Conservation (phyloP, 2,113 vertebrate genomes). For the Hyla sarda region DNA sequence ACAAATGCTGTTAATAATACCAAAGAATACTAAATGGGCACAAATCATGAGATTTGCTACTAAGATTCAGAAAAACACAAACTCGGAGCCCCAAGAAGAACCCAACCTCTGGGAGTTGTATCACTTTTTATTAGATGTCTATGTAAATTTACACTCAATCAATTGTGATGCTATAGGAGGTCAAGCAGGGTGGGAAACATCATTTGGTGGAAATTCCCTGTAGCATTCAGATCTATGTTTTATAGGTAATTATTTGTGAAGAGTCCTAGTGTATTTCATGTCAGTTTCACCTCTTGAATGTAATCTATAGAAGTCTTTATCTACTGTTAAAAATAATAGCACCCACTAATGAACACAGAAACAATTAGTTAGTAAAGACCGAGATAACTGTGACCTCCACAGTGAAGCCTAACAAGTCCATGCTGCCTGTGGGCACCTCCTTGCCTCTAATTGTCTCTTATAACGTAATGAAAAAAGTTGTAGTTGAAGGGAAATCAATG, state of each 20-base stretch:
- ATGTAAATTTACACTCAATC: not conserved
- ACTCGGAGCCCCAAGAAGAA: no score
- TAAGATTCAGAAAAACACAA: no score
- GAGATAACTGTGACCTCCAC: constrained; percentile 39
- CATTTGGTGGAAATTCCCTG: not conserved
- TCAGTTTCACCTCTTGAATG: not conserved
- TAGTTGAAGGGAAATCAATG: not conserved
- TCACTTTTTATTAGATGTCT: not conserved
- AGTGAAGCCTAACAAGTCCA: constrained; percentile 22
- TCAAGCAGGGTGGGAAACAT: not conserved
- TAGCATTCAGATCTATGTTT: not conserved
- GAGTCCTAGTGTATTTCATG: not conserved
- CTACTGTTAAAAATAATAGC: not conserved
- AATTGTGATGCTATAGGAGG: not conserved
- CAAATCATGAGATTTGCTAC: no score
- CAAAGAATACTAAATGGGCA: no score
- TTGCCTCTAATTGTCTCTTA: constrained; percentile 40
- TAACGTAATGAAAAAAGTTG: not conserved
- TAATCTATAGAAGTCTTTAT: constrained; percentile 21
- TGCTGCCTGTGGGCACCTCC: constrained; percentile 11
- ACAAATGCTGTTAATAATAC: no score
- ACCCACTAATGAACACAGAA: constrained; percentile 37
- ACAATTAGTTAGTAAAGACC: constrained; percentile 31
- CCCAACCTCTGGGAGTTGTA: no score
- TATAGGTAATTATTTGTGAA: constrained; percentile 1